Evolutionary conservation across 2,113 vertebrate species (phyloP).

Genomic region (Strix uralensis): DNA sequence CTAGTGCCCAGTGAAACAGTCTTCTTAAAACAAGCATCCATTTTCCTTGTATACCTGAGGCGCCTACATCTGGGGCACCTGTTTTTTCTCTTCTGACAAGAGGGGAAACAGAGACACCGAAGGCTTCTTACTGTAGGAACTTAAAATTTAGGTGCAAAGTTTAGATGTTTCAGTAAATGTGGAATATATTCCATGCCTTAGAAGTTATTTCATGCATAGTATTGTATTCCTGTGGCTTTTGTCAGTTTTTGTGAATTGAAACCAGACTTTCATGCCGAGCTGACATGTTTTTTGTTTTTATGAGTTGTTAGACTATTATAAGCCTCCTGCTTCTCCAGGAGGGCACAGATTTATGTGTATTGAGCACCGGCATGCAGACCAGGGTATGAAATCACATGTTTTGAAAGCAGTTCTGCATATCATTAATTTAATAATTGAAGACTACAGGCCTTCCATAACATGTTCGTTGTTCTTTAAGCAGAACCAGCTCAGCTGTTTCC

Average conservation of each 20-base stretch:
- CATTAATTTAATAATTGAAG: neutral
- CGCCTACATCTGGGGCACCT: neutral
- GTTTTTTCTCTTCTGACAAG: neutral
- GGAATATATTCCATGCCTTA: neutral
- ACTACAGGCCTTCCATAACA: neutral
- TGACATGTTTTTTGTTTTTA: neutral
- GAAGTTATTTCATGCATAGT: neutral
- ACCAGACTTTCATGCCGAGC: neutral
- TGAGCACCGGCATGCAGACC: neutral
- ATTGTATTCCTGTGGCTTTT: constrained; percentile 21
- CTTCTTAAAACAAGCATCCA: neutral
- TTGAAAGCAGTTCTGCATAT: constrained; percentile 5
- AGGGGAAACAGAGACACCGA: neutral
- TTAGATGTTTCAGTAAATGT: neutral
- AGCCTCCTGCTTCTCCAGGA: neutral
- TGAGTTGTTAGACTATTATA: neutral
- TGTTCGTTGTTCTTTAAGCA: neutral
- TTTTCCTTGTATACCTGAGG: neutral
- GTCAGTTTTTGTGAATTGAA: constrained; percentile 36
- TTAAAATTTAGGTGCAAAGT: neutral
- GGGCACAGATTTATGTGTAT: neutral
- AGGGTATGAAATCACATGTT: constrained; percentile 14
- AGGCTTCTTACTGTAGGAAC: neutral
- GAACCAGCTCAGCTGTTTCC: neutral
- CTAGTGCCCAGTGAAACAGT: neutral